These are phyloP conservation scores for Acrocephalus arundinaceus DNA, from an alignment of 2,113 vertebrate genomes.

Conservation along the genomic window DNA sequence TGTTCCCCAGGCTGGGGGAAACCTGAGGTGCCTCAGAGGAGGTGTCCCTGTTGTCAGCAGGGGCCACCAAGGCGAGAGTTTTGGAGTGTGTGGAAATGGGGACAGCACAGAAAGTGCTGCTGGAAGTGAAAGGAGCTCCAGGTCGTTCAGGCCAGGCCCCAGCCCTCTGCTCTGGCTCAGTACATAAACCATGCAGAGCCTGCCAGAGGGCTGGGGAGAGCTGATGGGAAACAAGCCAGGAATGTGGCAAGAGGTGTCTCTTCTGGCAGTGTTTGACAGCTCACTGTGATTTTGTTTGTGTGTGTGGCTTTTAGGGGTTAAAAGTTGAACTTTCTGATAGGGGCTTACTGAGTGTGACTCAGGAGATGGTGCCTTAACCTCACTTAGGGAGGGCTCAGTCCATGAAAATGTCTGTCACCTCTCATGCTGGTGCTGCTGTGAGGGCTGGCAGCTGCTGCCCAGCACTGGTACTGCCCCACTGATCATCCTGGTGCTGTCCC, in stretches of 20 bases:
- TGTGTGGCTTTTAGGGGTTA: not conserved
- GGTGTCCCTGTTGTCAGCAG: not conserved
- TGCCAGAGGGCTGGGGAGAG: not conserved
- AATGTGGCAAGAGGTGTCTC: not conserved
- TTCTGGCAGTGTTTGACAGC: not conserved
- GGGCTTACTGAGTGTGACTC: not conserved
- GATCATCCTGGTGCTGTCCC: not conserved
- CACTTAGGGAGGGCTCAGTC: not conserved
- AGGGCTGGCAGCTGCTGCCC: not conserved
- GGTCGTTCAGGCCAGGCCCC: fast-evolving
- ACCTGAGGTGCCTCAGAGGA: not conserved
- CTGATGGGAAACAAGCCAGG: not conserved
- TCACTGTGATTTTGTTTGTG: not conserved
- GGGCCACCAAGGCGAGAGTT: not conserved
- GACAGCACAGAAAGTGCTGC: not conserved
- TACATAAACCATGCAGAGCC: not conserved
- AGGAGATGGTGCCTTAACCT: not conserved
- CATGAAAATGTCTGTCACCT: not conserved
- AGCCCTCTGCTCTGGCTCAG: not conserved
- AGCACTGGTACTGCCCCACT: not conserved
- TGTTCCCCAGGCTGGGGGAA: not conserved
- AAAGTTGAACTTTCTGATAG: not conserved
- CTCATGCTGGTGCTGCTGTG: fast-evolving
- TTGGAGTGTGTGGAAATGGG: not conserved
- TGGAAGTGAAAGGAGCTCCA: not conserved